Evolutionary conservation across 2,888 invertebrate species (phyloP).

Genomic region (Icerya purchasi): DNA sequence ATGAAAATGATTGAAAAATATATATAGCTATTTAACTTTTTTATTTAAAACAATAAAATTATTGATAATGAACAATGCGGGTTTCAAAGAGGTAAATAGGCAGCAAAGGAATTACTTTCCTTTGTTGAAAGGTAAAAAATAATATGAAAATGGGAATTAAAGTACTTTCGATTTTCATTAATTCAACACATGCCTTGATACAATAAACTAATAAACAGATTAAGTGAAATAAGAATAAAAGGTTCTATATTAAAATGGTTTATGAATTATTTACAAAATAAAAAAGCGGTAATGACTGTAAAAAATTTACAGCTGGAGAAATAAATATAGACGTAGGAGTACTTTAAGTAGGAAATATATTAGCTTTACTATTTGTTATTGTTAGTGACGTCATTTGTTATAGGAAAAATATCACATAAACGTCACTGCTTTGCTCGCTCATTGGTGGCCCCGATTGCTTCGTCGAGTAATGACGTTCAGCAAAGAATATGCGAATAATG

Average conservation of each 20-base stretch:
- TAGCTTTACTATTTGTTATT: background rate
- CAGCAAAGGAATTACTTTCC: too few relatives aligned
- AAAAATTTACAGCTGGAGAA: background rate
- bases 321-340: background rate
- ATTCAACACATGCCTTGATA: background rate
- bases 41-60: too few relatives aligned
- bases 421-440: background rate
- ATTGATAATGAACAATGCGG: too few relatives aligned
- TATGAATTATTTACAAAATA: background rate
- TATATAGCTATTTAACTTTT: too few relatives aligned
- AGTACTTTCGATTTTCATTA: background rate
- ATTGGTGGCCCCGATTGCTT: background rate
- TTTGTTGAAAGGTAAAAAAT: too few relatives aligned
- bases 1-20: too few relatives aligned
- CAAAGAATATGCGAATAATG: too few relatives aligned
- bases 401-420: background rate
- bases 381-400: background rate
- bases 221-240: background rate
- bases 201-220: background rate
- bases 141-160: background rate
- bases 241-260: background rate
- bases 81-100: too few relatives aligned
- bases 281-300: background rate
- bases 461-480: too few relatives aligned
- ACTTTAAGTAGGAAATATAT: background rate